A percentile compares a stretch with the other conserved stretches of the same genome.
Conservation (phyloP, 2,113 vertebrate genomes). For the Oryctolagus cuniculus region mOryCun1.1 NC_091442.1:20186001-20186500, state of each 20-base stretch:
- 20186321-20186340: background rate
- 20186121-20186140: background rate
- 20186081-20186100: constrained; percentile 25
- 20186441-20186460: background rate
- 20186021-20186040: too few relatives aligned
- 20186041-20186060: too few relatives aligned
- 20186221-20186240: background rate
- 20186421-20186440: constrained; percentile 42
- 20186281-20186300: background rate
- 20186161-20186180: constrained; percentile 10
- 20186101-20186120: background rate
- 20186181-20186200: background rate
- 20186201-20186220: constrained; percentile 22
- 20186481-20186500: background rate
- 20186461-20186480: constrained; percentile 2
- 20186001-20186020: too few relatives aligned
- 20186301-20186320: constrained; percentile 13
- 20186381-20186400: background rate
- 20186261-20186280: background rate
- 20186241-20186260: constrained; percentile 29
- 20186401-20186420: background rate
- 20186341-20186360: background rate
- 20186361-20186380: background rate
- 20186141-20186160: constrained; percentile 39
- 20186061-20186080: background rate